phyloP scores from a whole-genome alignment of 2,888 invertebrate genomes.

The Leptinotarsa juncta region DNA sequence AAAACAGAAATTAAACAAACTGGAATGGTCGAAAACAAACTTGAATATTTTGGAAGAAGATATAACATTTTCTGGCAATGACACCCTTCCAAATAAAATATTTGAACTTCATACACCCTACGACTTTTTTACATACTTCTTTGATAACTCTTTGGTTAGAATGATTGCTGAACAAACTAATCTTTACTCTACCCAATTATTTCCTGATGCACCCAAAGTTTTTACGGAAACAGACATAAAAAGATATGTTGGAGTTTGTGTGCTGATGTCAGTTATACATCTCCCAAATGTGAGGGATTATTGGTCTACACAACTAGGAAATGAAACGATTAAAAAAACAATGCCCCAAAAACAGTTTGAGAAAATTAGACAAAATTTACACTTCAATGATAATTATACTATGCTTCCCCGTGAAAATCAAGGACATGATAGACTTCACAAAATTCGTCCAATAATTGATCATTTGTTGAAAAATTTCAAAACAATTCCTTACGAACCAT shows the following conservation, averaged over 20 bases:
- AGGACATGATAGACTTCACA: slow-evolving; percentile 19
- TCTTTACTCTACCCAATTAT: slow-evolving; percentile 7
- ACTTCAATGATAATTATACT: slow-evolving; percentile 23
- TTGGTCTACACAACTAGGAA: background rate
- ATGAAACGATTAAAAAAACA: slow-evolving; percentile 17
- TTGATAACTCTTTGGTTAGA: slow-evolving; percentile 1
- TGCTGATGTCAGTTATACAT: background rate
- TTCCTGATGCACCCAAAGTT: slow-evolving; percentile 9
- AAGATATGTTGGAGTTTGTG: slow-evolving; percentile 7
- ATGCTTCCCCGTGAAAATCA: slow-evolving; percentile 11
- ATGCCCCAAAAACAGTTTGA: slow-evolving; percentile 23
- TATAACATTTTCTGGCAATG: slow-evolving; percentile 9
- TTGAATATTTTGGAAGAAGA: slow-evolving; percentile 9
- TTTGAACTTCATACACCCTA: slow-evolving; percentile 3
- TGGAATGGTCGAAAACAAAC: slow-evolving; percentile 5
- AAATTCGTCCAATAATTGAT: slow-evolving; percentile 6
- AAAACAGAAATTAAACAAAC: slow-evolving; percentile 1
- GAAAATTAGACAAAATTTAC: slow-evolving; percentile 20
- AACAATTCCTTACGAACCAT: slow-evolving; percentile 9
- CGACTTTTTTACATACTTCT: slow-evolving; percentile 1
- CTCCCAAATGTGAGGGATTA: slow-evolving; percentile 4
- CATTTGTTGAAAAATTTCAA: slow-evolving; percentile 9
- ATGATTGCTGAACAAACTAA: slow-evolving; percentile 1
- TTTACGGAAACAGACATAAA: slow-evolving; percentile 9
- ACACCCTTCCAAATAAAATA: slow-evolving; percentile 9